Conservation (phyloP, 1,140 invertebrate genomes). For the Diabrotica virgifera region DNA sequence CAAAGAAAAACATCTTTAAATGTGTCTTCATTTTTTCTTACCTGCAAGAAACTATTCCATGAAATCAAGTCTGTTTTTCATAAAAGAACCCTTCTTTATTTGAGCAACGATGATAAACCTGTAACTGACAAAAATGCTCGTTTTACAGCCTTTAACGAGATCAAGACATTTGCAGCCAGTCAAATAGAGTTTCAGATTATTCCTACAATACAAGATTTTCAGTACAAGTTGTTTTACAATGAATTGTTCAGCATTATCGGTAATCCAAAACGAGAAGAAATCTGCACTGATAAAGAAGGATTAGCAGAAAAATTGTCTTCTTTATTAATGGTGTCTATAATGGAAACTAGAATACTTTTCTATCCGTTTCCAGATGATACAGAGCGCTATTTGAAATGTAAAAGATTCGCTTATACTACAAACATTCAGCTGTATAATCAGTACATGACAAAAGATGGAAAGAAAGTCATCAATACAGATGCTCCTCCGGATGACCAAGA, state of each 20-base stretch:
- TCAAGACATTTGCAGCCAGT: constrained; percentile 35
- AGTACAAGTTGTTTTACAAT: constrained; percentile 35
- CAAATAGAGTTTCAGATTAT: constrained; percentile 34
- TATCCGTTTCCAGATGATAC: constrained; percentile 34
- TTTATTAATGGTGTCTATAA: constrained; percentile 22
- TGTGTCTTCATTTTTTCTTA: constrained; percentile 33
- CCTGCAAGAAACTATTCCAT: constrained; percentile 36
- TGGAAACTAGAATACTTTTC: constrained; percentile 25
- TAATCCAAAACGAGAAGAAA: constrained; percentile 21
- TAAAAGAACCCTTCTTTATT: constrained; percentile 32
- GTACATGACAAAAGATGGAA: constrained; percentile 25
- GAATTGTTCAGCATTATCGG: constrained; percentile 31
- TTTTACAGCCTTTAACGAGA: constrained; percentile 36
- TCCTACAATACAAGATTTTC: constrained; percentile 29
- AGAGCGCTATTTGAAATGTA: constrained; percentile 28
- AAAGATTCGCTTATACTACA: constrained; percentile 26
- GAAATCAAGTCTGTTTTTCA: constrained; percentile 32
- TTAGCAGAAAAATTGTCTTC: constrained; percentile 28
- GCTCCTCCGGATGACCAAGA: not conserved
- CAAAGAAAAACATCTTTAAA: constrained; percentile 29
- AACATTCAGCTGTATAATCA: constrained; percentile 25
- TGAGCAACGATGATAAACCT: constrained; percentile 38
- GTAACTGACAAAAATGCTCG: constrained; percentile 25
- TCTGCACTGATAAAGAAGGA: constrained; percentile 32
- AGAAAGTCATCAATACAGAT: constrained; percentile 22